These are phyloP conservation scores for Otocyon megalotis DNA, from an alignment of 2,113 vertebrate genomes.

Conservation along the genomic window DNA sequence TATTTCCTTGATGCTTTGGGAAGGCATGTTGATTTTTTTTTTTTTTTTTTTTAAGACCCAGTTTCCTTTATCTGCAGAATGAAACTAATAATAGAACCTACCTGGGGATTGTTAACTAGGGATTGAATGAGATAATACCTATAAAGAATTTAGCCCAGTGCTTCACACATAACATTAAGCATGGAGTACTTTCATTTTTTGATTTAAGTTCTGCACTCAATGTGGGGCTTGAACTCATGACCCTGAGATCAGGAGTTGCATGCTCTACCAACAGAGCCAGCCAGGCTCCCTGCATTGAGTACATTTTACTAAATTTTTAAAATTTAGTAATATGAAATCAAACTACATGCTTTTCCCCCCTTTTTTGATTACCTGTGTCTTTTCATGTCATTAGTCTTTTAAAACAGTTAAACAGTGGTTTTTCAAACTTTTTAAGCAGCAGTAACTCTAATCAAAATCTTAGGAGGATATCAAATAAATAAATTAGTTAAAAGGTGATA, in stretches of 20 bases:
- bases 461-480: neutral
- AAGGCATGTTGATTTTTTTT: slow-evolving; percentile 44
- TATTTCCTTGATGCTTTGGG: slow-evolving; percentile 18
- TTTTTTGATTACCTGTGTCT: neutral
- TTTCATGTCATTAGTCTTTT: neutral
- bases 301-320: neutral
- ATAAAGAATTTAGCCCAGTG: neutral
- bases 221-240: neutral
- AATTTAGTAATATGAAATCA: neutral
- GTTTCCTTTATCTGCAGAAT: slow-evolving; percentile 56
- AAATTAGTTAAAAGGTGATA: slow-evolving; percentile 28
- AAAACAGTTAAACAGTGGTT: neutral
- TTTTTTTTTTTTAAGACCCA: slow-evolving; percentile 23
- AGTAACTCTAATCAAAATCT: neutral
- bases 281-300: neutral
- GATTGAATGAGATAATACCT: slow-evolving; percentile 11
- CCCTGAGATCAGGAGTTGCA: neutral
- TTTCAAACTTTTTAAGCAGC: neutral
- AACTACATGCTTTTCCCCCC: neutral
- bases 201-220: neutral
- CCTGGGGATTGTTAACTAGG: neutral
- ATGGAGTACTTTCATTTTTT: neutral
- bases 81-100: slow-evolving; percentile 36
- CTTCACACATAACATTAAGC: slow-evolving; percentile 16
- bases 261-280: neutral